Conservation (phyloP, 2,113 vertebrate genomes). For the Piprites chloris region DNA sequence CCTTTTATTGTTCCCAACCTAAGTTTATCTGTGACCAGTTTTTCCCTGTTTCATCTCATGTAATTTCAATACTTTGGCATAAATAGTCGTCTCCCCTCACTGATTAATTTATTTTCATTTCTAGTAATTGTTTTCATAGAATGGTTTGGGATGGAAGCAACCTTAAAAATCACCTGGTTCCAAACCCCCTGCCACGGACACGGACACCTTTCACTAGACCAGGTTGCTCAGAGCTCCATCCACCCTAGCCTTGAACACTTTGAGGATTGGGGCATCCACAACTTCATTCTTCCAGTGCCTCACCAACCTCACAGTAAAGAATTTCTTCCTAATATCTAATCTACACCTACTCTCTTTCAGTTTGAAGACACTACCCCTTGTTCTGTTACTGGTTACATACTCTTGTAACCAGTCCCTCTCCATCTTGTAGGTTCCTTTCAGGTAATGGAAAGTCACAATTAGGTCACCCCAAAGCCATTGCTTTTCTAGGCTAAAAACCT, state of each 20-base stretch:
- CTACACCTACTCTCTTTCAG: not conserved
- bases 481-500: not conserved
- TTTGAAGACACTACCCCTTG: not conserved
- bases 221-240: not conserved
- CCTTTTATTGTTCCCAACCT: not conserved
- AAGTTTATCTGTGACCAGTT: not conserved
- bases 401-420: not conserved
- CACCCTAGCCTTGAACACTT: fast-evolving
- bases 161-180: not conserved
- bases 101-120: not conserved
- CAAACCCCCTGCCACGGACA: not conserved
- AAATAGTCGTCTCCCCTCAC: not conserved
- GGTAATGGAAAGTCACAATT: not conserved
- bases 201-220: too few species aligned
- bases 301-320: not conserved
- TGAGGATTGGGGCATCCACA: not conserved
- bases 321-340: not conserved
- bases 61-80: not conserved
- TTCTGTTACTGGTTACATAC: not conserved
- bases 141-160: not conserved
- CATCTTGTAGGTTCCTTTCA: too few species aligned
- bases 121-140: not conserved
- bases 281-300: not conserved
- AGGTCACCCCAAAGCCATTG: not conserved
- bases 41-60: not conserved